phyloP scores from a whole-genome alignment of 2,113 vertebrate genomes.

The Uria aalge region DNA sequence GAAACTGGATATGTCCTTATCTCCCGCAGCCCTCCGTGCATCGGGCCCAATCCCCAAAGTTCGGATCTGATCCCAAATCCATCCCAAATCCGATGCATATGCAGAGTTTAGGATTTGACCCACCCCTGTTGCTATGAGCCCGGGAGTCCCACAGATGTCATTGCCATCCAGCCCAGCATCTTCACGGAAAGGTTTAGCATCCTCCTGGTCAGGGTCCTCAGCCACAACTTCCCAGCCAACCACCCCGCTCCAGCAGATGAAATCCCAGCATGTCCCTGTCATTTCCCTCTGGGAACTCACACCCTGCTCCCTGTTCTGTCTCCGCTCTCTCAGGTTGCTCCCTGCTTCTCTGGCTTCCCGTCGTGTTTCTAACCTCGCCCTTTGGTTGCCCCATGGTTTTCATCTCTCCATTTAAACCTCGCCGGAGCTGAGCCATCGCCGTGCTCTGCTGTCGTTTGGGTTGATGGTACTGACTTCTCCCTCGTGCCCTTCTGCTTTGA shows the following conservation, averaged over 20 bases:
- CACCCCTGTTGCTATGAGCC: accelerated
- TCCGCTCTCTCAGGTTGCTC: no score
- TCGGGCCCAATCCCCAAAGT: accelerated
- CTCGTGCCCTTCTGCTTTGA: constrained; percentile 34
- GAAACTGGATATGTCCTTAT: not conserved
- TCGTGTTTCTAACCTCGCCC: not conserved
- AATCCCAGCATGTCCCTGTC: not conserved
- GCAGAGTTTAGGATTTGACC: not conserved
- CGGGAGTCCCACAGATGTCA: not conserved
- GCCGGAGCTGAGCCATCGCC: accelerated
- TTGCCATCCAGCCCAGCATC: not conserved
- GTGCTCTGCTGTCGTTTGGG: not conserved
- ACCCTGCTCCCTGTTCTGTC: not conserved
- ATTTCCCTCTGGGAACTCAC: not conserved
- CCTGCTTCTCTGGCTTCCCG: accelerated
- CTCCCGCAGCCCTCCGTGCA: not conserved
- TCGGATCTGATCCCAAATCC: not conserved
- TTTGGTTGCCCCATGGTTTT: not conserved
- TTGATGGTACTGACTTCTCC: not conserved
- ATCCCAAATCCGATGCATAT: not conserved
- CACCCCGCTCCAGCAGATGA: accelerated
- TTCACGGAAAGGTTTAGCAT: accelerated
- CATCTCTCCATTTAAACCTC: not conserved
- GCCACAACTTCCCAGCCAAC: not conserved
- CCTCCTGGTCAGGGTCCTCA: not conserved